Conservation (phyloP, 2,113 vertebrate species). For the Sphaerodactylus townsendi region DNA sequence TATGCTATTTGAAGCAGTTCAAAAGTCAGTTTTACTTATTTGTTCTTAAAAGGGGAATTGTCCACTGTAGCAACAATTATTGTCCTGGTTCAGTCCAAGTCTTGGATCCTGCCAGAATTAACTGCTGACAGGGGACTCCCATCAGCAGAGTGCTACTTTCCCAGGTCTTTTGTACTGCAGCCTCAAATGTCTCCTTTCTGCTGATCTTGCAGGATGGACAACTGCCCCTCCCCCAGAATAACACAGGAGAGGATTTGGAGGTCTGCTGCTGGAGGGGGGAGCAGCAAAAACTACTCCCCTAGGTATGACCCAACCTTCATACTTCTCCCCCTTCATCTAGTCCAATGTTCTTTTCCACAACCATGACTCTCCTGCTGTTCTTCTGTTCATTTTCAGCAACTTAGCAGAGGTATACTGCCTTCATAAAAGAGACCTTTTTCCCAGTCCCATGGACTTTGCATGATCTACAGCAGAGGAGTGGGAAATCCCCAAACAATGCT, state of each 20-base stretch:
- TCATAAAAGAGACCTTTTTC: background rate
- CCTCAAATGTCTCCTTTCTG: background rate
- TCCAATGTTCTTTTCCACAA: background rate
- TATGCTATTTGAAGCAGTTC: slow-evolving; percentile 16
- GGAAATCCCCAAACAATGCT: slow-evolving; percentile 11
- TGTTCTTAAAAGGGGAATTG: background rate
- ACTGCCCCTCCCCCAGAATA: background rate
- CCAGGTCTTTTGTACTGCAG: too few relatives aligned
- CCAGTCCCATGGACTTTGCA: background rate
- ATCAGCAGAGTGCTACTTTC: too few relatives aligned
- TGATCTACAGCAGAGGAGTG: background rate
- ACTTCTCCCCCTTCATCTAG: background rate
- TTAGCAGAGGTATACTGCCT: background rate
- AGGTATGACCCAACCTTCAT: too few relatives aligned
- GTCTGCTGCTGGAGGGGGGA: too few relatives aligned
- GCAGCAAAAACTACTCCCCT: too few relatives aligned
- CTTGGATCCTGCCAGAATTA: too few relatives aligned
- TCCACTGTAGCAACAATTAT: background rate
- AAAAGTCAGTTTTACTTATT: background rate
- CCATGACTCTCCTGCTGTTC: background rate
- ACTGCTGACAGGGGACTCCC: too few relatives aligned
- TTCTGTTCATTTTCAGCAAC: background rate
- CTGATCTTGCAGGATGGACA: background rate
- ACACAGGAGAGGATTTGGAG: too few relatives aligned
- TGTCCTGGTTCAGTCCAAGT: background rate